Evolutionary conservation across 2,113 vertebrate species (phyloP).

Genomic region (Ceyx margarethae): DNA sequence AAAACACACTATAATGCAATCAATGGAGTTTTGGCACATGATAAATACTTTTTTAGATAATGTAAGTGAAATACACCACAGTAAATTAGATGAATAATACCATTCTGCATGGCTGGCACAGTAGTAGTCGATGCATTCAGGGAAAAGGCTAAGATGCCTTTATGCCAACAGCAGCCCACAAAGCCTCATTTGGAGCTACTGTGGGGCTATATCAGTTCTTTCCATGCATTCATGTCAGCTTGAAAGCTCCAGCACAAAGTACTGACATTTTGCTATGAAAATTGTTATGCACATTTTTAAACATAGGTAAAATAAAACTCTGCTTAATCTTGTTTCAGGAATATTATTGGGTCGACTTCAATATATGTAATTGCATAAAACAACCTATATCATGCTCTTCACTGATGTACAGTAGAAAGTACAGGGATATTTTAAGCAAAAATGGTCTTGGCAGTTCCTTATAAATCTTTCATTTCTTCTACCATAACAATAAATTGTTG

Average conservation of each 20-base stretch:
- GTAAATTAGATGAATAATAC: slow-evolving; percentile 31
- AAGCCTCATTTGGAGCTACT: slow-evolving; percentile 5
- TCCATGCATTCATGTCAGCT: neutral
- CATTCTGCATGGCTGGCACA: slow-evolving; percentile 11
- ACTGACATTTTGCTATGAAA: neutral
- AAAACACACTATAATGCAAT: neutral
- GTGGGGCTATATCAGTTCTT: neutral
- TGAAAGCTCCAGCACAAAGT: neutral
- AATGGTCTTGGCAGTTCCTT: neutral
- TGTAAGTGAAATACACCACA: neutral
- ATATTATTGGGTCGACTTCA: neutral
- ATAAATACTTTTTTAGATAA: slow-evolving; percentile 21
- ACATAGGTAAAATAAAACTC: neutral
- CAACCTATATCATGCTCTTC: neutral
- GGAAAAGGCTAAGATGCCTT: neutral
- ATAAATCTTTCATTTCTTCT: neutral
- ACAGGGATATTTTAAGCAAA: neutral
- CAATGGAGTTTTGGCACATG: neutral
- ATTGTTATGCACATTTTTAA: neutral
- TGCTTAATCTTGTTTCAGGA: neutral
- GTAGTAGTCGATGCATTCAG: neutral
- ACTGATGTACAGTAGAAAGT: neutral
- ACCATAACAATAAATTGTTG: slow-evolving; percentile 25
- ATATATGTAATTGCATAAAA: neutral
- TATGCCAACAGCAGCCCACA: neutral